These are phyloP conservation scores for Petrolisthes cinctipes DNA, from an alignment of 2,888 invertebrate species.

Conservation along the genomic window DNA sequence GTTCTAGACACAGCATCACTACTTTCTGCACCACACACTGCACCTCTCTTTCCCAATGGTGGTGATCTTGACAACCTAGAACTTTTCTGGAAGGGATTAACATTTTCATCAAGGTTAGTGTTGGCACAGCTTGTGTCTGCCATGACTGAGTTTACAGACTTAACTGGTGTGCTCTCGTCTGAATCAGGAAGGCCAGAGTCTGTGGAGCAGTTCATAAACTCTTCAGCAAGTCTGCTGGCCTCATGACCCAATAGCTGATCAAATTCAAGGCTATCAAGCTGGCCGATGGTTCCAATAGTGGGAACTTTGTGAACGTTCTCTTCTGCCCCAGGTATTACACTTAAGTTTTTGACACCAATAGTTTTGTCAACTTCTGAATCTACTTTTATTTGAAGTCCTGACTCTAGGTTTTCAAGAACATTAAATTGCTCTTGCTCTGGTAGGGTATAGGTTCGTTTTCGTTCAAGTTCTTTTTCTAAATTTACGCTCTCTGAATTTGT, in stretches of 20 bases:
- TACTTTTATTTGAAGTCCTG: background rate
- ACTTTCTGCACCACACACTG: slow-evolving; percentile 56
- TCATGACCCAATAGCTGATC: slow-evolving; percentile 62
- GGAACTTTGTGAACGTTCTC: slow-evolving; percentile 39
- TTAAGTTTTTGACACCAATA: background rate
- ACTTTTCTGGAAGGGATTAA: slow-evolving; percentile 49
- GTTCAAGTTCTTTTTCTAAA: background rate
- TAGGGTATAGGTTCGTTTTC: background rate
- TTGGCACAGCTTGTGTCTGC: slow-evolving; percentile 30
- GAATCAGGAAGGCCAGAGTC: slow-evolving; percentile 55
- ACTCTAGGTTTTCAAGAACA: background rate
- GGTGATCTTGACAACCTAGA: slow-evolving; percentile 48
- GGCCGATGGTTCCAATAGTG: slow-evolving; percentile 53
- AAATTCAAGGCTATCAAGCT: slow-evolving; percentile 62
- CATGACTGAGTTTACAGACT: slow-evolving; percentile 30
- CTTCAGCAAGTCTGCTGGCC: slow-evolving; percentile 63
- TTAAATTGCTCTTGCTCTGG: background rate
- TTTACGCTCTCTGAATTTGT: background rate
- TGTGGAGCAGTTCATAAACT: slow-evolving; percentile 59
- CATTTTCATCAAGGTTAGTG: slow-evolving; percentile 45
- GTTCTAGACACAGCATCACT: slow-evolving; percentile 20
- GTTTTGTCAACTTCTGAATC: background rate
- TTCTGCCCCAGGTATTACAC: background rate
- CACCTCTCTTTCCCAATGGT: slow-evolving; percentile 48
- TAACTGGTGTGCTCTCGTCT: slow-evolving; percentile 32